These are phyloP conservation scores for Caenorhabditis sp. DNA, from an alignment of 2,888 invertebrate genomes.

Conservation along the genomic window DNA sequence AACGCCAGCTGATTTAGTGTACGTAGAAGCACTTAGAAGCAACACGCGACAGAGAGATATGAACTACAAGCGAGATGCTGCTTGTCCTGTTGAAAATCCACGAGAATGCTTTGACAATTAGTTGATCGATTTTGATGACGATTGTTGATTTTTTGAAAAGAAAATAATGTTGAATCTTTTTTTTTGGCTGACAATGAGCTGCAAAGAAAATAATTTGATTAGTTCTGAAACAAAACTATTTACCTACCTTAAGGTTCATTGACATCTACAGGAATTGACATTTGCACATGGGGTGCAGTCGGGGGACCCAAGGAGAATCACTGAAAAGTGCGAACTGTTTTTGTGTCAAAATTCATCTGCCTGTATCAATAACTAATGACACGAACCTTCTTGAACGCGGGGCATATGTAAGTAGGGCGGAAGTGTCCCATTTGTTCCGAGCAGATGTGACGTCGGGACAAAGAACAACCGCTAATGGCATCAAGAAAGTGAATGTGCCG, in stretches of 20 bases:
- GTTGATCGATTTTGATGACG: slow-evolving; percentile 35
- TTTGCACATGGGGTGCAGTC: slow-evolving; percentile 42
- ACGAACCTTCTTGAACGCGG: slow-evolving; percentile 8
- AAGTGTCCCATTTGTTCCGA: background rate
- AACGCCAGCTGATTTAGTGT: too few species aligned
- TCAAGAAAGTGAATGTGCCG: background rate
- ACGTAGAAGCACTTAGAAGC: too few species aligned
- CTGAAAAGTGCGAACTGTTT: slow-evolving; percentile 18
- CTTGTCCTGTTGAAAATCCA: slow-evolving; percentile 8
- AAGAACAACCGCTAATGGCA: background rate
- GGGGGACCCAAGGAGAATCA: slow-evolving; percentile 50
- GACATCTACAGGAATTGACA: slow-evolving; percentile 17
- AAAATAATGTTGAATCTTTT: slow-evolving; percentile 24
- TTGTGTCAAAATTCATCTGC: background rate
- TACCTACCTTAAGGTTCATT: background rate
- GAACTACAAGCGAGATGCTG: background rate
- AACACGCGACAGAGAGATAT: slow-evolving; percentile 23
- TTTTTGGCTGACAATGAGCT: background rate
- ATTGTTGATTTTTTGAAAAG: slow-evolving; percentile 19
- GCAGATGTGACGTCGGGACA: slow-evolving; percentile 11
- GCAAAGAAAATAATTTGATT: background rate
- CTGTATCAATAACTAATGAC: background rate
- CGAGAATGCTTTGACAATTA: slow-evolving; percentile 7
- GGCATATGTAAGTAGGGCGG: slow-evolving; percentile 36
- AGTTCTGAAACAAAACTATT: background rate